These are phyloP conservation scores for Tenualosa ilisha DNA, from an alignment of 2,797 vertebrate species.

Conservation along the genomic window DNA sequence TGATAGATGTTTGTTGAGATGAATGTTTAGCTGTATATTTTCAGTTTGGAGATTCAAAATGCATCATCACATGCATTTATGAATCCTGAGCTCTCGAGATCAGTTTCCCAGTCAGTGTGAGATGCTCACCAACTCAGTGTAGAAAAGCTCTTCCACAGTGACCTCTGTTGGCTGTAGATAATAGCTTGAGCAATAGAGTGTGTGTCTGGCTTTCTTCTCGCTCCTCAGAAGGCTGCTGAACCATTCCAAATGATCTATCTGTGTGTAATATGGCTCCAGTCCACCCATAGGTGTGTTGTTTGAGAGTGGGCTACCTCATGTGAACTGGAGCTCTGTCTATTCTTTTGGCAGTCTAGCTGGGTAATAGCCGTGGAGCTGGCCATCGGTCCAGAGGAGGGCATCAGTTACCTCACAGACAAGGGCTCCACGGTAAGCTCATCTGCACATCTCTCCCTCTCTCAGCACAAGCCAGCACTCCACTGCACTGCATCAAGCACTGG, in stretches of 20 bases:
- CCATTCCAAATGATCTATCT: no score
- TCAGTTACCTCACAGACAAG: constrained; percentile 99
- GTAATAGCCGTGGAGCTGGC: constrained; percentile 96
- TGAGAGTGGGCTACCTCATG: background rate
- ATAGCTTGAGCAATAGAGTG: background rate
- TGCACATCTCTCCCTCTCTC: background rate
- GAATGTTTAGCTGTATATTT: background rate
- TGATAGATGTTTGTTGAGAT: background rate
- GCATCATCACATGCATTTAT: background rate
- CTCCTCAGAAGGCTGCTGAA: background rate
- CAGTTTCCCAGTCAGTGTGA: no score
- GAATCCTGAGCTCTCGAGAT: background rate
- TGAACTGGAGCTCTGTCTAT: constrained; percentile 31
- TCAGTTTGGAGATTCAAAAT: background rate
- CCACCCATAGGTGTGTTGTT: background rate
- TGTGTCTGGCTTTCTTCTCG: background rate
- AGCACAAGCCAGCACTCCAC: background rate
- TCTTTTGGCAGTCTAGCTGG: constrained; percentile 88
- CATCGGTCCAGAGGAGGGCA: constrained; percentile 97
- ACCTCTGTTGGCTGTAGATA: constrained; percentile 46
- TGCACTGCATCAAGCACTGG: background rate
- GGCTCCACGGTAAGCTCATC: constrained; percentile 81
- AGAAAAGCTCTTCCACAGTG: constrained; percentile 17
- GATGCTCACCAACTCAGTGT: background rate
- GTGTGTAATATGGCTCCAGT: no score